These are phyloP conservation scores for Hemichromis elongatus DNA, from an alignment of 2,113 vertebrate genomes.

Conservation along the genomic window DNA sequence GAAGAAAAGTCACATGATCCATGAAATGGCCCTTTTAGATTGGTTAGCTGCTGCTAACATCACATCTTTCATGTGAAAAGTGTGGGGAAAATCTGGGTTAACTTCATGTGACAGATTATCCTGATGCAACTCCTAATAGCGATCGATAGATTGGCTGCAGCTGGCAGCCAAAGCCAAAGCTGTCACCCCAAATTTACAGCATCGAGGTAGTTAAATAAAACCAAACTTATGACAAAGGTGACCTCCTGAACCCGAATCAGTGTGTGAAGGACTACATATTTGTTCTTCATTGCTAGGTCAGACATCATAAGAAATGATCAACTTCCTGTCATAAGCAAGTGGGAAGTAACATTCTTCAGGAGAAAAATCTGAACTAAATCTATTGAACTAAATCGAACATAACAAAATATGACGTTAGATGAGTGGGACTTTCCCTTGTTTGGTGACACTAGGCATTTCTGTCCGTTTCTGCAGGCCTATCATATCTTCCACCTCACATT, in stretches of 20 bases:
- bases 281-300: not conserved
- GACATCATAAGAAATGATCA: not conserved
- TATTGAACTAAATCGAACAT: not conserved
- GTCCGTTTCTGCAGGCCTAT: not conserved
- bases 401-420: not conserved
- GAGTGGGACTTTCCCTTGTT: not conserved
- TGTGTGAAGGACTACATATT: not conserved
- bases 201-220: not conserved
- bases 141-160: not conserved
- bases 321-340: not conserved
- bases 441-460: not conserved
- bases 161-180: not conserved
- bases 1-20: not conserved
- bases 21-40: not conserved
- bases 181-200: not conserved
- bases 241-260: not conserved
- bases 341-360: too few relatives aligned
- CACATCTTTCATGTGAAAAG: not conserved
- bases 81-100: not conserved
- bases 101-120: not conserved
- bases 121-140: not conserved
- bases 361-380: not conserved
- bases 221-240: not conserved
- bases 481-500: fast-evolving
- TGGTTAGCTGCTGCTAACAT: not conserved